A percentile compares a stretch with the other conserved stretches of the same genome.
These are phyloP conservation scores for Eristalis arbustorum DNA, from an alignment of 2,888 invertebrate genomes.

Conservation along the genomic window DNA sequence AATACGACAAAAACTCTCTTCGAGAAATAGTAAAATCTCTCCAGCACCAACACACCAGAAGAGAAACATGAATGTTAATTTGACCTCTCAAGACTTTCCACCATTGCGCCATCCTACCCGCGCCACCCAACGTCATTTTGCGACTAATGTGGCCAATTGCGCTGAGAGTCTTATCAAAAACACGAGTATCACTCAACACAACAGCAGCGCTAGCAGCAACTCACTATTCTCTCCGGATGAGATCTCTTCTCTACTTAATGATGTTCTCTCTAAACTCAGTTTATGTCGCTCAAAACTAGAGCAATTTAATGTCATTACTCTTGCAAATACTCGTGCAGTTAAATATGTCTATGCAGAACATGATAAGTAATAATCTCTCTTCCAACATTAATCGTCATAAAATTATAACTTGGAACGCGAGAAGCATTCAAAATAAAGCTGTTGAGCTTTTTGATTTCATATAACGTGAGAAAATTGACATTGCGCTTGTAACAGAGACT, in stretches of 20 bases:
- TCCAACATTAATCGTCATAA: not conserved
- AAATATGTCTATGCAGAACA: constrained; percentile 3
- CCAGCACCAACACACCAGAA: not conserved
- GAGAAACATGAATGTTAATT: not conserved
- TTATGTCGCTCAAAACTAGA: not conserved
- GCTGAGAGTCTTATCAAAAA: not conserved
- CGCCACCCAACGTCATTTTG: not conserved
- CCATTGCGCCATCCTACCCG: not conserved
- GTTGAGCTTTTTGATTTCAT: not conserved
- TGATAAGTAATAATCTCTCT: not conserved
- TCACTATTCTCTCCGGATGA: not conserved
- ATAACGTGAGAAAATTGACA: no score
- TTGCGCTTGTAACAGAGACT: no score
- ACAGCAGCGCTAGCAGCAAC: no score
- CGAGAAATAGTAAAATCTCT: not conserved
- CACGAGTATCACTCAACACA: not conserved
- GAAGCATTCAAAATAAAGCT: constrained; percentile 2
- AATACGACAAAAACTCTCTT: not conserved
- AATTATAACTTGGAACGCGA: constrained; percentile 7
- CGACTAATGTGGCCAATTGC: not conserved
- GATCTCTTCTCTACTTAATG: not conserved
- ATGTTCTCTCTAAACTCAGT: not conserved
- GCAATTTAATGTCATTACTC: constrained; percentile 8
- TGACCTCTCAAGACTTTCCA: not conserved
- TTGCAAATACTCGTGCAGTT: not conserved